Evolutionary conservation across 2,113 vertebrate species (phyloP), one percentile per base, ranked within the genome.

Genomic region (Anseranas semipalmata): DNA sequence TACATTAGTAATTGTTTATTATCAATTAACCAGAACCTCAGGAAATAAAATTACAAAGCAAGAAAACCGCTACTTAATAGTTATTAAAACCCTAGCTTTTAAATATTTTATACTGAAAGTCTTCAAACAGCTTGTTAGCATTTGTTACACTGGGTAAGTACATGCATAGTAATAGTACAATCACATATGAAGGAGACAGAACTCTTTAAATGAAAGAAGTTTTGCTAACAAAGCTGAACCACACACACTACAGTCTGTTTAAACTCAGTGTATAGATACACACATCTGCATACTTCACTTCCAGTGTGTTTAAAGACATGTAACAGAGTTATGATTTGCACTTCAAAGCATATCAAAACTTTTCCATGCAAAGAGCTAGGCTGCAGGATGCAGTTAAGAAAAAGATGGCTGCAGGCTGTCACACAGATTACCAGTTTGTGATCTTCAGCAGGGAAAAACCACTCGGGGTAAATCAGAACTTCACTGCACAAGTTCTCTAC

Each of bases 351-450:
- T 9, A 72, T 65, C 68, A 77, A 35, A 80, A 85, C 35, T 27
- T 66, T 63, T 73, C 46, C 95, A 97, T 97, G 97, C 97, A 96
- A 88, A 77, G 43, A 79, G 52, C 39, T 68, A 91, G 77, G 35
- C 84, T 4, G 6, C 12, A 85, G 85, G 62, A 89, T 95, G 92
- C 74, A 63, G 82, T 97, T 94, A 95, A 82, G 52, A 72, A 70
- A 70, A 88, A 68, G 20, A 28, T 2, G 58, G 93, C 90, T 88
- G 77, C 94, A 97, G 80, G 91, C 88, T 89, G 21, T 28, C 96
- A 96, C 91, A 96, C 93, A 93, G 33, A 56, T 97, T 98, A 98
- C 97, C 97, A 95, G 89, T 77, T 53, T 88, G 62, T 62, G 83
- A 93, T 96, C 95, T 91, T 95, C 96, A 80, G 72, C 91, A n/a